A percentile compares a stretch with the other conserved stretches of the same genome.
These are phyloP conservation scores for Falco cherrug DNA, from an alignment of 2,797 vertebrate genomes.

Conservation along the genomic window DNA sequence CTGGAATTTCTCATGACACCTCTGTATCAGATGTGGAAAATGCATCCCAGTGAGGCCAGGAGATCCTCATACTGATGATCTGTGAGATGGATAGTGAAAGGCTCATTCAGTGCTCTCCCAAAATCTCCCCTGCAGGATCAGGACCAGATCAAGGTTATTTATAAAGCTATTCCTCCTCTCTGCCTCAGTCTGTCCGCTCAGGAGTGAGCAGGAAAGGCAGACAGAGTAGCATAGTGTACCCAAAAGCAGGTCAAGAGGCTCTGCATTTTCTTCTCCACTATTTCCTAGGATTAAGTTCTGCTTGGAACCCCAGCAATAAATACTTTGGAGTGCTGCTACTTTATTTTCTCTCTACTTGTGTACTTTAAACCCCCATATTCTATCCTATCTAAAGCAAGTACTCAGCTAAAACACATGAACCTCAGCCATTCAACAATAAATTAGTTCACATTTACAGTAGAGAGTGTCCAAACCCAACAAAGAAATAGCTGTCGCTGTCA, in stretches of 20 bases:
- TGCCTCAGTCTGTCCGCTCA: rapidly evolving
- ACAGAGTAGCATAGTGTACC: not conserved
- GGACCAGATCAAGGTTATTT: not conserved
- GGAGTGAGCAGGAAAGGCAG: not conserved
- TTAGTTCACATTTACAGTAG: not conserved
- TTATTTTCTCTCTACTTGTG: not conserved
- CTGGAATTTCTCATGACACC: rapidly evolving
- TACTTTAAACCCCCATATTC: not conserved
- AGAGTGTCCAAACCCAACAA: not conserved
- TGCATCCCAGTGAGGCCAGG: not conserved
- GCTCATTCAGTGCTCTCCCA: not conserved
- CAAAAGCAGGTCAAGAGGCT: not conserved
- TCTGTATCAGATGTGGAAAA: not conserved
- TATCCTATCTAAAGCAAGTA: not conserved
- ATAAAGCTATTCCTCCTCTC: not conserved
- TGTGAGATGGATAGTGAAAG: not conserved
- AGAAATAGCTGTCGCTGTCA: constrained; percentile 30
- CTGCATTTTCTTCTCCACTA: not conserved
- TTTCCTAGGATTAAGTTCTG: not conserved
- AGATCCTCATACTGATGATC: not conserved
- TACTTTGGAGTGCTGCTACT: not conserved
- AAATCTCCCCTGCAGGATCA: not conserved
- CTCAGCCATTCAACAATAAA: not conserved
- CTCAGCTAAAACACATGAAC: not conserved
- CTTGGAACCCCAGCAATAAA: not conserved